Base-by-base conservation (phyloP, 2,113 vertebrate species). In the Synodontis membranacea region DNA sequence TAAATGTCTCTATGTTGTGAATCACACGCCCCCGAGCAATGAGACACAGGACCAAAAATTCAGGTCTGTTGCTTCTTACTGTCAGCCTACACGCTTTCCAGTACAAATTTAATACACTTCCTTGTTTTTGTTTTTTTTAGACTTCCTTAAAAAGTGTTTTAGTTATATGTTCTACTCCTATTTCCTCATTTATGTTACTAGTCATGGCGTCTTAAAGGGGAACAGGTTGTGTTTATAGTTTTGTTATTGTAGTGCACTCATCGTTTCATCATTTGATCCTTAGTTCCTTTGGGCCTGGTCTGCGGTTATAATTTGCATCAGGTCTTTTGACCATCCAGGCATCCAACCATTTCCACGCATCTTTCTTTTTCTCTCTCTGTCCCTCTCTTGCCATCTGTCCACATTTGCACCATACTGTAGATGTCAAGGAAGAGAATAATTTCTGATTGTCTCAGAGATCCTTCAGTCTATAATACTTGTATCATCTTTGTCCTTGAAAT, bases 131-230 rank as follows among this genome's bases (percentile, higher is more conserved):
- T 34, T 31, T 42, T 56, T 80, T 39, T 39, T 14, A 56, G 50
- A 58, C 50, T 80, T 80, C 52, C 52, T 58, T 54, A 56, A 80
- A 79, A 79, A 37, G 50, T 80, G 31, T 56, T 37, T 56, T 80
- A 37, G 50, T 39, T 25, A 10, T 23, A 39, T 39, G 17, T 12
- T 52, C 74, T 68, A 28, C n/a, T n/a, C n/a, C 14, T 42, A 48
- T 86, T 86, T 81, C 62, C 85, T 58, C 50, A 46, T 86, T 80
- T 52, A 8, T 2, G 25, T 66, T 62, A 21, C 39, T 62, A 58
- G 48, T 9, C 80, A 82, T 19, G 7, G 7, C 14, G n/a, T 60
- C 34, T n/a, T 54, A 39, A 23, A 75, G 25, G 52, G 48, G 83
- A 46, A 75, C 2, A n/a, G 75, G n/a, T 12, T 54, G 75, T 8